A percentile compares a stretch with the other conserved stretches of the same genome.
These are phyloP conservation scores for Triplophysa bombifrons DNA, from an alignment of 2,797 vertebrate species.

Conservation along the genomic window DNA sequence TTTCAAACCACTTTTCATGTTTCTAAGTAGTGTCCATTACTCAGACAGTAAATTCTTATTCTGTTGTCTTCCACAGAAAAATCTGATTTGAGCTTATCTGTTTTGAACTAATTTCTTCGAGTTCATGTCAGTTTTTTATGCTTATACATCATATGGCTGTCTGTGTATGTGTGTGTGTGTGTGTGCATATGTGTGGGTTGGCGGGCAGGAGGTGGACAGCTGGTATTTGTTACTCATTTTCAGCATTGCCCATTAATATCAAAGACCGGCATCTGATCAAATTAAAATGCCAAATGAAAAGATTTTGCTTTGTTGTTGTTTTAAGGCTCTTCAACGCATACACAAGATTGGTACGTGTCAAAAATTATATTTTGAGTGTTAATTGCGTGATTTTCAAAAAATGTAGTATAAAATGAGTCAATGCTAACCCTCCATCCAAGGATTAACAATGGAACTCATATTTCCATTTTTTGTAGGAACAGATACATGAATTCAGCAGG, in stretches of 20 bases:
- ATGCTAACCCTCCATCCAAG: background rate
- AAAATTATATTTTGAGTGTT: background rate
- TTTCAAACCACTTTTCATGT: background rate
- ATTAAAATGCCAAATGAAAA: conserved; percentile 22
- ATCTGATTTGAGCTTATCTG: background rate
- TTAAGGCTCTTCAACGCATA: background rate
- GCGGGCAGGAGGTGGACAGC: conserved; percentile 29
- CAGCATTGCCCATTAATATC: conserved; percentile 33
- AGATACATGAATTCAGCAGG: conserved; percentile 2
- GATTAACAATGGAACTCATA: conserved; percentile 12
- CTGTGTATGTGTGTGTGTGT: background rate
- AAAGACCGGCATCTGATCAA: conserved; percentile 27
- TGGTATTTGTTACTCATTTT: conserved; percentile 40
- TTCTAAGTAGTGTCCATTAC: background rate
- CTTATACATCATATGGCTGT: conserved; percentile 8
- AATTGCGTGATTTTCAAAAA: background rate
- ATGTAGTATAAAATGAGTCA: background rate
- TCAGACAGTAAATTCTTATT: background rate
- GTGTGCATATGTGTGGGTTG: conserved; percentile 17
- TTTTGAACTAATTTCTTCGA: background rate
- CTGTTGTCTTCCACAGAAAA: background rate
- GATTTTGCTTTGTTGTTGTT: conserved; percentile 22
- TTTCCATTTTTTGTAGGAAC: background rate
- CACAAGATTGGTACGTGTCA: background rate
- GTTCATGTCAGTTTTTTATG: background rate